Percentiles rank a stretch among this genome's conserved stretches.
Conservation (phyloP, 2,113 vertebrate genomes). For the Calyptommatus sinebrachiatus region DNA sequence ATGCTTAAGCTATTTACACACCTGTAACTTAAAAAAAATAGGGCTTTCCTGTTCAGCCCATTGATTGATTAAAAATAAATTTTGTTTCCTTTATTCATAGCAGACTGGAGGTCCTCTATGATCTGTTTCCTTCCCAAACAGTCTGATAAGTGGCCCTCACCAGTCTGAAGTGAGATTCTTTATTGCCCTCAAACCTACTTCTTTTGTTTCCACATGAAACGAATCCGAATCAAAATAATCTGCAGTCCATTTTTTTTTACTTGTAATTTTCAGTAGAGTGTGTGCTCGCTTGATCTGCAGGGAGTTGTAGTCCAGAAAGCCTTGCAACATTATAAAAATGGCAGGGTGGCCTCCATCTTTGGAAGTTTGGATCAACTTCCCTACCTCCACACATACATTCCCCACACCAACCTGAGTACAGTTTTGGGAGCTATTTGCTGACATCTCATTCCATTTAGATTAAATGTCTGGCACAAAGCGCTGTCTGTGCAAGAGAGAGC, state of each 20-base stretch:
- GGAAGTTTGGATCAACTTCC: background rate
- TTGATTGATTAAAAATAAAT: background rate
- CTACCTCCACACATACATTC: background rate
- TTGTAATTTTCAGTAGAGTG: background rate
- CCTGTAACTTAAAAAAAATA: too few relatives aligned
- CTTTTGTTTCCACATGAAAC: background rate
- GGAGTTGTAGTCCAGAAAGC: too few relatives aligned
- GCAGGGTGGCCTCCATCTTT: background rate
- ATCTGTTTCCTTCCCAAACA: background rate
- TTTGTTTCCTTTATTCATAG: background rate
- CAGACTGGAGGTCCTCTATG: too few relatives aligned
- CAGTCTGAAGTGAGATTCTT: background rate
- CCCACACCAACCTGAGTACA: background rate
- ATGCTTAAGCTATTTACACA: background rate
- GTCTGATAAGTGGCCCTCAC: background rate
- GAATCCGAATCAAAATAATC: background rate
- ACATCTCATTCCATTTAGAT: constrained; percentile 23
- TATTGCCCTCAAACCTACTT: background rate
- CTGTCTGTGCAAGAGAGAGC: constrained; percentile 25
- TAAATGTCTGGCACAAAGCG: constrained; percentile 15
- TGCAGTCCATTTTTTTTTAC: background rate
- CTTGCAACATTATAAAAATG: background rate
- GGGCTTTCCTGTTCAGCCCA: background rate
- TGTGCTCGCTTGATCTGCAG: too few relatives aligned
- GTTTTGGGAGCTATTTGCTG: constrained; percentile 24